Evolutionary conservation across 2,113 vertebrate genomes (phyloP).

Genomic region (Murina feae): DNA sequence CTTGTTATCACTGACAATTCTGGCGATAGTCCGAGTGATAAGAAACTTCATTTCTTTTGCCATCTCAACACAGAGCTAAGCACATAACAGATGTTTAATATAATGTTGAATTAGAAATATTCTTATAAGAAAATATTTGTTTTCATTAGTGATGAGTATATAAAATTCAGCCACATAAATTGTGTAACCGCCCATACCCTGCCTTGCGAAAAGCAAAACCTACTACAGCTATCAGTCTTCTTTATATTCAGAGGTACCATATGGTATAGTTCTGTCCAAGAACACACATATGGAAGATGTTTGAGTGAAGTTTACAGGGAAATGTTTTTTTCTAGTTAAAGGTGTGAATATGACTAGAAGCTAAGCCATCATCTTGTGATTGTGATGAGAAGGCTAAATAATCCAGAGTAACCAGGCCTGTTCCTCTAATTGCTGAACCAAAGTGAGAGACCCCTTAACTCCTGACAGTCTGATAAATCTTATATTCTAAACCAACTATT

Average conservation of each 20-base stretch:
- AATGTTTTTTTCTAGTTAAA: background rate
- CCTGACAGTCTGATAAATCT: background rate
- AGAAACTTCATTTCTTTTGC: background rate
- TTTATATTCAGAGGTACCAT: background rate
- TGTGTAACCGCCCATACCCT: background rate
- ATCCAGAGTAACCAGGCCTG: background rate
- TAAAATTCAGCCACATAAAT: background rate
- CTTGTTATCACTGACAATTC: background rate
- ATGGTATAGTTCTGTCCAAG: accelerated
- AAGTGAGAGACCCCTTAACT: background rate
- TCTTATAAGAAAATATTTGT: background rate
- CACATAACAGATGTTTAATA: background rate
- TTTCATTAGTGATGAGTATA: background rate
- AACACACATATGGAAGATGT: background rate
- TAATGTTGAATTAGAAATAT: background rate
- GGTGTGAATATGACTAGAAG: background rate
- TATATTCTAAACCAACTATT: background rate
- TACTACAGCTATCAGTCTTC: background rate
- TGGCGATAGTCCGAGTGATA: background rate
- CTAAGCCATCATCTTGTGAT: background rate
- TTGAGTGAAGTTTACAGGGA: background rate
- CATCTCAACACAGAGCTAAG: background rate
- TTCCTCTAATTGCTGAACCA: background rate
- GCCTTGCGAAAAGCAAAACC: background rate
- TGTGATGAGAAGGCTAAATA: background rate